Conservation (phyloP, 1,140 invertebrate species). For the Drosophila lacertosa region DNA sequence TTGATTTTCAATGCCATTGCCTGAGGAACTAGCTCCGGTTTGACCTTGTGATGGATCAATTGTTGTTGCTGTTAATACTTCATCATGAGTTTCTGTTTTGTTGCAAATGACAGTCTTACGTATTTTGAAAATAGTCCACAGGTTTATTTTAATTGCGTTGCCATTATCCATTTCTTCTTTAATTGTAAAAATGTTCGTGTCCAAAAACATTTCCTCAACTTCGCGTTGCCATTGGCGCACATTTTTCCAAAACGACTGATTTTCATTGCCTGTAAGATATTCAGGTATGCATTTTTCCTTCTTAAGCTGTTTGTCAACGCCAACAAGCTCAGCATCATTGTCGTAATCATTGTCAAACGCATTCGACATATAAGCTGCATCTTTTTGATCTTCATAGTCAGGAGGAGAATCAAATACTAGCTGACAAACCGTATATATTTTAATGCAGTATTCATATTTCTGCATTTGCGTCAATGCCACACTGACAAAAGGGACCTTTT, state of each 20-base stretch:
- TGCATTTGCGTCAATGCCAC: background rate
- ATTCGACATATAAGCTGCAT: too few species aligned
- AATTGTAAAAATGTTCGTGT: slow-evolving; percentile 11
- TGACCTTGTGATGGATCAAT: background rate
- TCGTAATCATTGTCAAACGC: too few species aligned
- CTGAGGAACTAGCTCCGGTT: too few species aligned
- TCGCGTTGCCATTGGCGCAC: slow-evolving; percentile 28
- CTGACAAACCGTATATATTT: slow-evolving; percentile 37
- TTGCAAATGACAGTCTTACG: slow-evolving; percentile 33
- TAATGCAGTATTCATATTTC: slow-evolving; percentile 44
- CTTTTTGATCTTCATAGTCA: slow-evolving; percentile 19
- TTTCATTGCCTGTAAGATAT: background rate
- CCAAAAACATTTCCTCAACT: slow-evolving; percentile 27
- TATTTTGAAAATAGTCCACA: slow-evolving; percentile 31
- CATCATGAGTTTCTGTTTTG: background rate
- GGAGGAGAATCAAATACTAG: slow-evolving; percentile 25
- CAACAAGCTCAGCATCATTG: too few species aligned
- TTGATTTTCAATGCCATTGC: background rate
- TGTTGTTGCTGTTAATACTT: background rate
- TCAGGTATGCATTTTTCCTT: slow-evolving; percentile 28
- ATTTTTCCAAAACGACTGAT: slow-evolving; percentile 8
- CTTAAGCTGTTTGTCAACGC: too few species aligned
- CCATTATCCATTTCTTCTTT: slow-evolving; percentile 2
- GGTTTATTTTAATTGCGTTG: slow-evolving; percentile 14
- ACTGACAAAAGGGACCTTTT: too few species aligned